A percentile compares a stretch with the other conserved stretches of the same genome.
Evolutionary conservation across 2,113 vertebrate genomes (phyloP).

Genomic region (Climacteris rufus): DNA sequence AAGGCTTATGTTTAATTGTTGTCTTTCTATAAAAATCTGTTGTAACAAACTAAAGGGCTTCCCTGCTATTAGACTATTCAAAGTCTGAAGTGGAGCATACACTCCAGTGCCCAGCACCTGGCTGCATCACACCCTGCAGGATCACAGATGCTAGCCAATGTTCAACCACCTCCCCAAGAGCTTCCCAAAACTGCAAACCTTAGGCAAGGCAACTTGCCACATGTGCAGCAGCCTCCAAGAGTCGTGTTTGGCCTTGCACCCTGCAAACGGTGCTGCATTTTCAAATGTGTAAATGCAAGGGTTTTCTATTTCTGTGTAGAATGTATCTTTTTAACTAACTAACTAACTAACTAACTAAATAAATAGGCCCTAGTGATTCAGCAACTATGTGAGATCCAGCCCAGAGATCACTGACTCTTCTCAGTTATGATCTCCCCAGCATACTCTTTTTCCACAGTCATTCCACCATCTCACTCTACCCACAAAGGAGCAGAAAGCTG

Average conservation of each 20-base stretch:
- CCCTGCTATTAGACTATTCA: not conserved
- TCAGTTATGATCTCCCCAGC: not conserved
- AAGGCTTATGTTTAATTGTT: not conserved
- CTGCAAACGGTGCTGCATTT: not conserved
- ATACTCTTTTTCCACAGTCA: not conserved
- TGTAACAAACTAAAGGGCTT: not conserved
- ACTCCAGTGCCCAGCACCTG: not conserved
- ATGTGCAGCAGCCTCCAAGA: accelerated
- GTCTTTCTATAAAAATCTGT: not conserved
- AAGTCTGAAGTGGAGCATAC: not conserved
- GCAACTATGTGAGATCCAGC: not conserved
- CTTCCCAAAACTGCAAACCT: not conserved
- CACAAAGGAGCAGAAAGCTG: not conserved
- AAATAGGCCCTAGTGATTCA: not conserved
- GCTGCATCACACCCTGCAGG: not conserved
- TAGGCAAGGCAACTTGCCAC: not conserved
- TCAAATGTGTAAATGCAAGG: not conserved
- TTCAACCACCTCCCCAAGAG: not conserved
- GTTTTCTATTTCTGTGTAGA: not conserved
- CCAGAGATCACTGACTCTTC: not conserved
- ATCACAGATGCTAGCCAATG: accelerated
- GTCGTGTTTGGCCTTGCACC: not conserved
- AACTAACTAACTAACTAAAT: not conserved
- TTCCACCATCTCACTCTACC: not conserved
- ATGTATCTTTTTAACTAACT: not conserved